Base-by-base conservation (phyloP, 35 echinoderm and acorn worm species). In the Apostichopus parvimensis region DNA sequence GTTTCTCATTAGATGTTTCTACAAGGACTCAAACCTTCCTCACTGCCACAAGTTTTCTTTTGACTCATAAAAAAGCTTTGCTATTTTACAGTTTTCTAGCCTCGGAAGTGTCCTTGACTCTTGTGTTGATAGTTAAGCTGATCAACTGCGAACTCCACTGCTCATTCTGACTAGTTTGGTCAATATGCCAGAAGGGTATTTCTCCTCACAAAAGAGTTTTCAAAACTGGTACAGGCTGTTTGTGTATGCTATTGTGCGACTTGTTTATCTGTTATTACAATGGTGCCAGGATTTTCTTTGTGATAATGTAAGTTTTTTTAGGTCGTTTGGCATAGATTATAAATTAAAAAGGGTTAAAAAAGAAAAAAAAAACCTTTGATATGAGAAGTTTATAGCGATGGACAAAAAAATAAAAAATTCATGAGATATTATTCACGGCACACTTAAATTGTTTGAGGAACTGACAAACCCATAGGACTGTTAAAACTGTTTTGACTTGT, bases 181-280 rank as follows among this genome's bases (percentile, higher is more conserved):
- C 53, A 84, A 58, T 84, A 58, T 82, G 81, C 81, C 81, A 84
- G 81, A 84, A 84, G 81, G 17, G 14, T 84, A 59, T 58, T 84
- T 59, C 15, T 56, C 54, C 0, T 1, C 28, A 21, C 28, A 25
- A 84, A 84, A 58, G 55, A 21, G 53, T 9, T 84, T 84, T 58
- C 53, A 25, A 84, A 84, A 84, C 81, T 84, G 57, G 81, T 84
- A 58, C 81, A 84, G 13, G 8, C 81, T 84, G 81, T 84, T 84
- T 84, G 56, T 59, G 81, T 56, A 84, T 15, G 21, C 54, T 7
- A 84, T 84, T 84, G 81, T 84, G 17, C 52, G 53, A n/a, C 24
- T 54, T 84, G 81, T 58, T 84, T 84, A 58, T 84, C 81, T 84
- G 81, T 84, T 84, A 84, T 84, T 56, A 59, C 81, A 84, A 84